phyloP scores from a whole-genome alignment of 2,113 vertebrate species.

The Tychaedon coryphoeus region DNA sequence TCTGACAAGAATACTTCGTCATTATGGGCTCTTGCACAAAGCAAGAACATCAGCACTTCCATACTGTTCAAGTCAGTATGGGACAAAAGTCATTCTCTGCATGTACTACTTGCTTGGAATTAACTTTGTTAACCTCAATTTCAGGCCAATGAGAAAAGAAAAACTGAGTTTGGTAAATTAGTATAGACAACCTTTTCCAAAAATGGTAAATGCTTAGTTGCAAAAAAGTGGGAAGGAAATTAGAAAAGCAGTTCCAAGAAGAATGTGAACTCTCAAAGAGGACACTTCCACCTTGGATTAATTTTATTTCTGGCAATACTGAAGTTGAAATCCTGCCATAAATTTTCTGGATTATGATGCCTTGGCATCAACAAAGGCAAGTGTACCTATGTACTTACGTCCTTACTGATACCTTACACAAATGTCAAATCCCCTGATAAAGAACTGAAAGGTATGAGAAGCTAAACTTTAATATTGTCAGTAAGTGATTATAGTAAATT shows the following conservation, averaged over 20 bases:
- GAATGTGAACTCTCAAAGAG: constrained; percentile 61
- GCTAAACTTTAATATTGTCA: constrained; percentile 9
- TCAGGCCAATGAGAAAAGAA: constrained; percentile 62
- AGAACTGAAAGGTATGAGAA: background rate
- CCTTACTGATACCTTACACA: constrained; percentile 59
- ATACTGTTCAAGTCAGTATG: constrained; percentile 31
- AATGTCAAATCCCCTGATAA: constrained; percentile 50
- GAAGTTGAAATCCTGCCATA: constrained; percentile 72
- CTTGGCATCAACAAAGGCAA: constrained; percentile 60
- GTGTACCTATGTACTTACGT: constrained; percentile 40
- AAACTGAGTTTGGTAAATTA: constrained; percentile 36
- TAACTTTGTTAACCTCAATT: constrained; percentile 72
- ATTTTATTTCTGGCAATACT: constrained; percentile 69
- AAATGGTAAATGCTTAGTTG: constrained; percentile 63
- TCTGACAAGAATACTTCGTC: constrained; percentile 73
- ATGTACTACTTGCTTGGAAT: constrained; percentile 48
- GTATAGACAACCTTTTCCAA: constrained; percentile 10
- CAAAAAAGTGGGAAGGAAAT: constrained; percentile 56
- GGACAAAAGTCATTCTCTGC: constrained; percentile 67
- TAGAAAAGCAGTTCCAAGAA: constrained; percentile 59
- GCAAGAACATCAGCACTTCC: constrained; percentile 59
- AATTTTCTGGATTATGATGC: constrained; percentile 66
- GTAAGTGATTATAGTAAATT: constrained; percentile 28
- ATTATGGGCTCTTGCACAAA: constrained; percentile 65
- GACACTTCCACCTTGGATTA: constrained; percentile 71